Conservation (phyloP, 2,113 vertebrate species). For the Ceyx margarethae region DNA sequence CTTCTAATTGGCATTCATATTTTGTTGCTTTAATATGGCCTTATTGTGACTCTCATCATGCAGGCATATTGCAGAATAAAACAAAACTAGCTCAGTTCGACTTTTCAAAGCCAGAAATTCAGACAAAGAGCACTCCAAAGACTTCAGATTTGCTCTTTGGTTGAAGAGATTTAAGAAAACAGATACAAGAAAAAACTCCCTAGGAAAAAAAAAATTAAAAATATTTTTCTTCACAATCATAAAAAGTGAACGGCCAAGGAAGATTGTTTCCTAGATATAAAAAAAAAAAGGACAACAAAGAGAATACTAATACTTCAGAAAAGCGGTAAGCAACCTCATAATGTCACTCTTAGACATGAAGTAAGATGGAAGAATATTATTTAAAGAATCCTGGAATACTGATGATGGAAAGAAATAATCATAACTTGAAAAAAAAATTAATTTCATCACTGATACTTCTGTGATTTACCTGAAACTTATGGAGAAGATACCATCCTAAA, state of each 20-base stretch:
- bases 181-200: neutral
- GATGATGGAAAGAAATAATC: neutral
- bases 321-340: neutral
- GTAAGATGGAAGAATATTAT: neutral
- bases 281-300: neutral
- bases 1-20: neutral
- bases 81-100: neutral
- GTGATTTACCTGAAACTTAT: neutral
- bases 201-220: neutral
- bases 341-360: neutral
- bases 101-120: neutral
- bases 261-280: neutral
- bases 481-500: neutral
- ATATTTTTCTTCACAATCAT: neutral
- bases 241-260: neutral
- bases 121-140: neutral
- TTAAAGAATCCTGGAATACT: neutral
- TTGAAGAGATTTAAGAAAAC: neutral
- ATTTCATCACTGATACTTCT: neutral
- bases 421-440: neutral
- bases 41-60: neutral
- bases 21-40: neutral
- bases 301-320: neutral
- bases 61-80: neutral
- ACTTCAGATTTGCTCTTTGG: neutral